Conservation (phyloP, 2,797 vertebrate species). For the Onychomys torridus region DNA sequence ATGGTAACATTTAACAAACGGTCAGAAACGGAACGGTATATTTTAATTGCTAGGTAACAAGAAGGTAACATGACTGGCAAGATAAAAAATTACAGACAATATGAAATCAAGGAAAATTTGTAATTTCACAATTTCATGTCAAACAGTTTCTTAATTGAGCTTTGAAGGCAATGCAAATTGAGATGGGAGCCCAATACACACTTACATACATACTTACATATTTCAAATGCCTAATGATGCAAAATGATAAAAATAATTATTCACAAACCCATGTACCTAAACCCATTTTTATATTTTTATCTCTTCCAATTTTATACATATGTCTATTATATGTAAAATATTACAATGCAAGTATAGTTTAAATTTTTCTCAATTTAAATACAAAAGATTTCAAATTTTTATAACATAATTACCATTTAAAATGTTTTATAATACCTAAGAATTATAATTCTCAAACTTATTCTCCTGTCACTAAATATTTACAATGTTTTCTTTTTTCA, state of each 20-base stretch:
- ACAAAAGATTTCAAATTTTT: slow-evolving; percentile 34
- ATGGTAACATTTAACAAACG: slow-evolving; percentile 2
- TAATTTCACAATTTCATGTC: slow-evolving; percentile 23
- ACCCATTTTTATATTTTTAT: background rate
- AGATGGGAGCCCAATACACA: background rate
- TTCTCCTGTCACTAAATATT: slow-evolving; percentile 23
- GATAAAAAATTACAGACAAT: slow-evolving; percentile 32
- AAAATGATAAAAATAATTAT: slow-evolving; percentile 34
- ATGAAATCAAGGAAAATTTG: slow-evolving; percentile 33
- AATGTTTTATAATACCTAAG: slow-evolving; percentile 45
- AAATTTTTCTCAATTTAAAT: slow-evolving; percentile 62
- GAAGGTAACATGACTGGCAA: slow-evolving; percentile 20
- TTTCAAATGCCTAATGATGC: background rate
- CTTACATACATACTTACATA: background rate
- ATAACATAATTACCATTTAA: slow-evolving; percentile 1
- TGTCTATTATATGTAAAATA: background rate
- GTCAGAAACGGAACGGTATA: slow-evolving; percentile 10
- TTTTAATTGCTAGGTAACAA: slow-evolving; percentile 15
- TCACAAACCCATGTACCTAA: slow-evolving; percentile 15
- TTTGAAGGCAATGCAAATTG: slow-evolving; percentile 9
- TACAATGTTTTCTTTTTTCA: background rate
- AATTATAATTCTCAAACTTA: background rate
- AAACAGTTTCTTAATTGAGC: slow-evolving; percentile 34
- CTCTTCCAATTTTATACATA: background rate
- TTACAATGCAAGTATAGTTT: background rate